Base-by-base conservation (phyloP, 2,888 invertebrate genomes). In the Caenorhabditis sp. region DNA sequence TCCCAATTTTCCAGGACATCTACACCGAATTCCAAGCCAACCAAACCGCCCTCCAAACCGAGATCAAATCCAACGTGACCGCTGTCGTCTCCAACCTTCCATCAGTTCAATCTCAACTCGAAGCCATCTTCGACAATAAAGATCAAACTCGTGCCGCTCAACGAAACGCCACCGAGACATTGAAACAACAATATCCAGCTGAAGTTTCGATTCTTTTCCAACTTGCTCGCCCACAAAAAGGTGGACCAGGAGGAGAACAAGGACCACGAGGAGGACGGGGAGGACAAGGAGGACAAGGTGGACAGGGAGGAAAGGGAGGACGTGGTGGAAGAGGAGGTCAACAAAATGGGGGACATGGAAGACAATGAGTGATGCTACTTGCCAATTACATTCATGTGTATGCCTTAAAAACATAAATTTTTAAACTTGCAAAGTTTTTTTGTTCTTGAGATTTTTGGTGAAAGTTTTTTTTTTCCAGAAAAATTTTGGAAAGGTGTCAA, bases 41-140 rank as follows among this genome's bases (percentile, higher is more conserved):
- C 53, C 12, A 58, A 43, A 76, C 78, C n/a, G 66, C 66, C 23
- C 60, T 60, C 49, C 64, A 57, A 17, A 61, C 64, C 31, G 76
- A 73, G 27, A 26, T 72, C 24, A 62, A 66, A 57, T 61, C 76
- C 50, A 78, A 78, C 49, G 57, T 69, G 43, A 78, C 73, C 0
- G 37, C 37, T 37, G 60, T 76, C 10, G 69, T 78, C 58, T 17
- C 57, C n/a, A 69, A 76, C 26, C 58, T 78, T 51, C 31, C 76
- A 12, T 49, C 62, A 17, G 72, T 69, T 17, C 60, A 68, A 12
- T 36, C 61, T 3, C 59, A 69, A 53, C 53, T 78, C 17, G 59
- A 64, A 17, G 26, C 65, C 12, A 76, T 78, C 23, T 59, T 69
- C 49, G n/a, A 62, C 10, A 69, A 78, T 36, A 68, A 73, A 53